Base-by-base conservation (phyloP, 2,888 invertebrate genomes). In the Drosophila melanocephala region DNA sequence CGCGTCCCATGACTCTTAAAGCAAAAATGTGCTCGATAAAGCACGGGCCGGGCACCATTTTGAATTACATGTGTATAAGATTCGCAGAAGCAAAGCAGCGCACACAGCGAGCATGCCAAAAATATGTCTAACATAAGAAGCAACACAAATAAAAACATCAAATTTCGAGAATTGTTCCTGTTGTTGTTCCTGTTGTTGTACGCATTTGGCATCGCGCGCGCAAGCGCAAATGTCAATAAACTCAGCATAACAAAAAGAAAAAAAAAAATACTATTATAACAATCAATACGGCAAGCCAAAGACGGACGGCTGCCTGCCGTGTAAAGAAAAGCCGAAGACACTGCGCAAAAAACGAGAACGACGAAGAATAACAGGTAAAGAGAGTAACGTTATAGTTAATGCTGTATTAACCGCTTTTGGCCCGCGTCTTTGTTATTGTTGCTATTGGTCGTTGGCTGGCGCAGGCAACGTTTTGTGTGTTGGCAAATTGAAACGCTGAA, bases 181-280 rank as follows among this genome's bases (percentile, higher is more conserved):
- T 50, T 64, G 47, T 60, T 59, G 14, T 5, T 39, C 37, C 56
- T 67, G 39, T 56, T 66, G 44, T 37, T 51, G 19, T 30, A 30
- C 28, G 6, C 6, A n/a, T 59, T 39, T 39, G 55, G 9, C 42
- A 50, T 72, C 77, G 75, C 47, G 47, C 55, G 55, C 77, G 64
- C 79, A 72, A 66, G 73, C 75, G 73, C 89, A 86, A 88, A 89
- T 87, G 88, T 88, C 88, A 88, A 88, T 88, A 88, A 88, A 88
- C 88, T 82, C 90, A 57, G 59, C 75, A 74, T 60, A 70, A 52
- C 26, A 26, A 26, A 26, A 26, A 26, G 79, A 59, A 28, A 19
- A 28, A 39, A 73, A 26, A 19, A 58, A 72, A 53, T 50, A 67
- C 62, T 83, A 79, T 79, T 81, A 65, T 77, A 75, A 75, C 79